These are phyloP conservation scores for Polypterus senegalus DNA, from an alignment of 2,113 vertebrate species.

Conservation along the genomic window DNA sequence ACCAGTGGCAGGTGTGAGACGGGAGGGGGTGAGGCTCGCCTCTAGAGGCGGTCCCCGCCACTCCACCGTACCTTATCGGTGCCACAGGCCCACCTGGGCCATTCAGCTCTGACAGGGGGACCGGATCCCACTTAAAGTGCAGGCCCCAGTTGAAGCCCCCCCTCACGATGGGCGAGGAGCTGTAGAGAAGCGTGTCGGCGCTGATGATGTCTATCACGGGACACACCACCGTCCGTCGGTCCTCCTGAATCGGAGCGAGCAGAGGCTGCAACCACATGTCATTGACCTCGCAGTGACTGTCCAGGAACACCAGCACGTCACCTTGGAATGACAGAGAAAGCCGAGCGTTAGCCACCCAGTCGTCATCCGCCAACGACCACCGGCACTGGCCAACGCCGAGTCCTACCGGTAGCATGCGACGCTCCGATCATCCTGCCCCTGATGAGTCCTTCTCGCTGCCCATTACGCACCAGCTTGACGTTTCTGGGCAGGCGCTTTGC, in stretches of 20 bases:
- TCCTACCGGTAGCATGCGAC: slow-evolving; percentile 72
- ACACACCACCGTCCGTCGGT: slow-evolving; percentile 71
- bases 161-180: slow-evolving; percentile 79
- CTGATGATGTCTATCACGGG: slow-evolving; percentile 96
- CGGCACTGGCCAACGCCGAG: not conserved
- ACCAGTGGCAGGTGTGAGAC: not conserved
- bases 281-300: slow-evolving; percentile 95
- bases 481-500: slow-evolving; percentile 55
- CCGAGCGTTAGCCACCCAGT: not conserved
- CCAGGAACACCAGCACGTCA: slow-evolving; percentile 85
- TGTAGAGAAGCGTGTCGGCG: slow-evolving; percentile 81
- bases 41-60: too few relatives aligned
- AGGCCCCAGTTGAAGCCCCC: slow-evolving; percentile 98
- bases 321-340: slow-evolving; percentile 39
- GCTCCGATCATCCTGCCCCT: slow-evolving; percentile 91
- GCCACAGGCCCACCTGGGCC: slow-evolving; percentile 55
- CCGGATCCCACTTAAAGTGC: slow-evolving; percentile 96
- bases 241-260: slow-evolving; percentile 54
- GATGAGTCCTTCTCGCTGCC: slow-evolving; percentile 79
- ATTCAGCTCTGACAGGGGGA: slow-evolving; percentile 66
- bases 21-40: not conserved
- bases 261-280: slow-evolving; percentile 78
- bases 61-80: slow-evolving; percentile 64
- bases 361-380: too few relatives aligned
- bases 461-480: slow-evolving; percentile 75